A percentile compares a stretch with the other conserved stretches of the same genome.
These are phyloP conservation scores for Amphilophus citrinellus DNA, from an alignment of 2,113 vertebrate species.

Conservation along the genomic window DNA sequence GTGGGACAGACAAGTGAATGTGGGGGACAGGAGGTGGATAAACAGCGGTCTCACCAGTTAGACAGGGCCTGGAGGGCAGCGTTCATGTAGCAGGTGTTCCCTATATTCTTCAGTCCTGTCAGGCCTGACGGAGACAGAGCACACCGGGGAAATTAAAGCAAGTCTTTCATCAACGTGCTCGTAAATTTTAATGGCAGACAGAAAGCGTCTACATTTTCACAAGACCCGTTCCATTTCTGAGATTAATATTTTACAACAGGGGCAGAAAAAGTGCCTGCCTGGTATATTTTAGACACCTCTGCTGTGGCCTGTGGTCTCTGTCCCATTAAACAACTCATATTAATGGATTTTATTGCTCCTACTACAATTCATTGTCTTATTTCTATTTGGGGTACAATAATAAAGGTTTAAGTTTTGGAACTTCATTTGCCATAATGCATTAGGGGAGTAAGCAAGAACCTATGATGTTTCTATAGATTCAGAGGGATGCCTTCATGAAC, in stretches of 20 bases:
- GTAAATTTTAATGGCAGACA: conserved; percentile 26
- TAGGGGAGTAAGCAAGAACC: neutral
- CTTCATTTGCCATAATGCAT: neutral
- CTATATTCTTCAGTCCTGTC: conserved; percentile 98
- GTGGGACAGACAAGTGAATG: neutral
- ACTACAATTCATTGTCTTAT: conserved; percentile 1
- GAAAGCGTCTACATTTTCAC: neutral
- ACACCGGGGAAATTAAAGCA: conserved; percentile 38
- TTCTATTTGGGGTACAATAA: conserved; percentile 6
- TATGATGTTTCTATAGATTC: neutral
- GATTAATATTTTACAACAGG: conserved; percentile 27
- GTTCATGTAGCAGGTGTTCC: conserved; percentile 99
- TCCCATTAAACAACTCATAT: neutral
- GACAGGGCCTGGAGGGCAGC: conserved; percentile 98
- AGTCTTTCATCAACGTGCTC: conserved; percentile 8
- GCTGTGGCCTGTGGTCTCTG: neutral
- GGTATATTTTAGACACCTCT: conserved; percentile 16
- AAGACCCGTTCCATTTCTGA: neutral
- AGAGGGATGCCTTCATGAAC: neutral
- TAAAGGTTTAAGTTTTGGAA: neutral
- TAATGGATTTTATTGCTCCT: neutral
- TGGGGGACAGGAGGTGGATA: neutral
- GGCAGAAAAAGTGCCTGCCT: neutral
- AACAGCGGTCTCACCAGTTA: conserved; percentile 88
- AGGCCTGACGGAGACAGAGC: conserved; percentile 83